These are phyloP conservation scores for Spea bombifrons DNA, from an alignment of 2,113 vertebrate genomes.

Conservation along the genomic window DNA sequence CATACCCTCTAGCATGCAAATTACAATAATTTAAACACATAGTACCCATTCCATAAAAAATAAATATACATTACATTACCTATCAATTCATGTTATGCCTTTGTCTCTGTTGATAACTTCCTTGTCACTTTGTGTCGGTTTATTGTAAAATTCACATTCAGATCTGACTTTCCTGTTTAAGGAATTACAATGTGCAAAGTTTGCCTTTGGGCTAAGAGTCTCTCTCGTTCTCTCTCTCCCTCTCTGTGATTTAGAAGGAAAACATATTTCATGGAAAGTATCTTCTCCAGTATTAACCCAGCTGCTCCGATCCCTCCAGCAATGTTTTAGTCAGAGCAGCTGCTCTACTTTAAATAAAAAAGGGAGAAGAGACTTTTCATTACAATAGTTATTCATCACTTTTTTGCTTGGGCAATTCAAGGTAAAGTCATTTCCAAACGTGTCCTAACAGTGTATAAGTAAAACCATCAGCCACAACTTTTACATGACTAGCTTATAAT, in stretches of 20 bases:
- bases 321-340: slow-evolving; percentile 30
- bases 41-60: too few relatives aligned
- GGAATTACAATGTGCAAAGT: slow-evolving; percentile 37
- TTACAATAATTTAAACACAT: too few relatives aligned
- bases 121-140: slow-evolving; percentile 8
- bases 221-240: not conserved
- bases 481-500: too few relatives aligned
- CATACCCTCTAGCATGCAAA: too few relatives aligned
- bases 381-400: slow-evolving; percentile 3
- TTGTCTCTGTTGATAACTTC: not conserved
- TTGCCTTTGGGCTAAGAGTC: slow-evolving; percentile 22
- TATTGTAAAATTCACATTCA: slow-evolving; percentile 32
- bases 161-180: slow-evolving; percentile 22
- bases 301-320: slow-evolving; percentile 23
- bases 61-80: not conserved
- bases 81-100: not conserved
- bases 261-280: slow-evolving; percentile 45
- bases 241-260: slow-evolving; percentile 18
- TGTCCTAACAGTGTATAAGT: not conserved
- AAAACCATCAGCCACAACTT: too few relatives aligned
- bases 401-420: not conserved
- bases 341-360: slow-evolving; percentile 29
- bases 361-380: slow-evolving; percentile 27
- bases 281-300: slow-evolving; percentile 43
- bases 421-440: slow-evolving; percentile 6